Percentiles rank a stretch among this genome's conserved stretches.
These are phyloP conservation scores for Ailuropoda melanoleuca DNA, from an alignment of 2,113 vertebrate genomes.

Conservation along the genomic window DNA sequence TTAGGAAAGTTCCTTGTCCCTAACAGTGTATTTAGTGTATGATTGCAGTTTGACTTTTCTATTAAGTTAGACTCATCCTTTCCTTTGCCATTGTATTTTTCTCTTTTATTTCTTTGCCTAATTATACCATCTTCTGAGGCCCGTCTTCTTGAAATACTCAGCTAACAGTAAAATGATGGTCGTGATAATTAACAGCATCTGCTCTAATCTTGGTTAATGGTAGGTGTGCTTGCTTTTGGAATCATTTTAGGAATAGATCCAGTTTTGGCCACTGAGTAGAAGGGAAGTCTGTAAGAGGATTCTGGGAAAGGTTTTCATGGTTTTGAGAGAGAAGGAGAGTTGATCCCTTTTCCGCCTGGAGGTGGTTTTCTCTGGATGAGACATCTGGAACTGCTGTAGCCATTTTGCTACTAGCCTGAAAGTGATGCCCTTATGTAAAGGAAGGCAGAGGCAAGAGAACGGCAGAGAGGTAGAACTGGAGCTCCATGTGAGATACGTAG, in stretches of 20 bases:
- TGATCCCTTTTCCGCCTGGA: not conserved
- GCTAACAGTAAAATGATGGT: not conserved
- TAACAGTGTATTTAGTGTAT: not conserved
- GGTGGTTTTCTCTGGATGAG: not conserved
- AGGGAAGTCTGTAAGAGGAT: not conserved
- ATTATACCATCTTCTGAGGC: not conserved
- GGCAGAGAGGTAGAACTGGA: not conserved
- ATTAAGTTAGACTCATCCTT: not conserved
- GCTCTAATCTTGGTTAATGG: not conserved
- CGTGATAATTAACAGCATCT: not conserved
- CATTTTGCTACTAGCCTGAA: not conserved
- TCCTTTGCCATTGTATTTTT: not conserved
- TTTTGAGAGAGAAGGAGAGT: slow-evolving; percentile 23
- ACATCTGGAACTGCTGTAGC: not conserved
- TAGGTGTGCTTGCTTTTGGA: not conserved
- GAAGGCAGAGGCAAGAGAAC: not conserved
- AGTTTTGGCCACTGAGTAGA: not conserved
- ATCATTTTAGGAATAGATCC: slow-evolving; percentile 3
- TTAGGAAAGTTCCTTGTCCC: not conserved
- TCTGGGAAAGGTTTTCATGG: not conserved
- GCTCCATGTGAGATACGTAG: not conserved
- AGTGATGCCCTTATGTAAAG: not conserved
- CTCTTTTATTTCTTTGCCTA: not conserved
- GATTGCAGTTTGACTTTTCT: slow-evolving; percentile 9
- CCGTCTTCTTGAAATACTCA: not conserved